Base-by-base conservation (phyloP, 2,797 vertebrate species). In the Chelonia mydas region DNA sequence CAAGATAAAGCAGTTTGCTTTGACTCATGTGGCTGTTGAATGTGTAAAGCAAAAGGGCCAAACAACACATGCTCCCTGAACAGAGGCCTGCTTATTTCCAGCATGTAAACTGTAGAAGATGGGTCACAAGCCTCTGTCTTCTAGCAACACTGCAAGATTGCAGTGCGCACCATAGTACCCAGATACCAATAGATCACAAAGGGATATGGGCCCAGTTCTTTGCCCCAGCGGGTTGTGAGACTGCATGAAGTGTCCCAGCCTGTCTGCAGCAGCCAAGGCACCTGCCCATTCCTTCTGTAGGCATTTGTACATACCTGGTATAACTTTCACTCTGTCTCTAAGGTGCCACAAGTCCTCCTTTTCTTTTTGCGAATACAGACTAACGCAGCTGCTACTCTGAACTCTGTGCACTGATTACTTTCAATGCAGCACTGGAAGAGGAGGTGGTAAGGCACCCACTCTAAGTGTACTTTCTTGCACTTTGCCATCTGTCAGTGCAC, bases 81-180 rank as follows among this genome's bases (percentile, higher is more conserved):
- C 37, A 11, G 89, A 1, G 1, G 45, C 3, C 7, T 81, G 6
- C 0, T 1, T 53, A 2, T 15, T 59, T 19, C 17, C 11, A 31
- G 2, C 28, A 11, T 13, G n/a, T 7, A 89, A 78, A 27, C 90
- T 4, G 0, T 31, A 57, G 27, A 3, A 78, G 61, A 10, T 65
- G 6, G 5, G 59, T 47, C 31, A 45, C 27, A 31, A 87, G 61
- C 7, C 27, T 87, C 31, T 57, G 50, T 33, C 37, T 74, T 51
- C 33, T 50, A 41, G 28, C 5, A 74, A 3, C 1, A 0, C 33
- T 85, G 47, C 2, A 27, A 1, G 1, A 1, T 41, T 61, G 2
- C 15, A 84, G 12, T 27, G 47, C 5, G 11, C 3, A 25, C 2
- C 23, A 5, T 51, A 72, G 23, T 49, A 84, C 10, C 7, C n/a